Evolutionary conservation across 2,797 vertebrate species (phyloP), one percentile per base, ranked within the genome.

Genomic region (Chromis chromis): DNA sequence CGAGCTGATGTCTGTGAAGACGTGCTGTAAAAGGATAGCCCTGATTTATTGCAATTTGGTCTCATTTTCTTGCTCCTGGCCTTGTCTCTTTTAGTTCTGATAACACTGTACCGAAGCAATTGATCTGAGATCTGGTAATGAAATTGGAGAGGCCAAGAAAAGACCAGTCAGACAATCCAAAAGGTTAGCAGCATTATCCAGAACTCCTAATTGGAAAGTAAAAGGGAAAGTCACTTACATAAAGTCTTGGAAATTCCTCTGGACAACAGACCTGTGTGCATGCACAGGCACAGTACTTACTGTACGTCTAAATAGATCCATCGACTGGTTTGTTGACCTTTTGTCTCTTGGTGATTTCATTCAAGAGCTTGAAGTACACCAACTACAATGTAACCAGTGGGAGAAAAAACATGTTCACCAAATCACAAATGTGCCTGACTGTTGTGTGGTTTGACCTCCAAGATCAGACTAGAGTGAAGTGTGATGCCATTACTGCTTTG

Each of bases 391-490:
- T 42, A 14, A 42, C 16, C 13, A 42, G 6, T 14, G 14, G 44
- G 44, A 19, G 44, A 46, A 46, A 46, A 9, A 46, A 8, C 19
- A 8, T 2, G 4, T 19, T 46, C 16, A 46, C 16, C 16, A 14
- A 42, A 42, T 42, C 40, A 42, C 1, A 1, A 21, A 21, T 48
- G 46, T 9, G 46, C 8, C 19, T n/a, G 9, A 10, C 19, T 21
- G 46, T 48, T 48, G 46, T 4, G 46, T 21, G 19, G 8, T 21
- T n/a, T 44, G 39, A 95, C 94, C 94, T 94, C 85, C 94, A 96
- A 79, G 95, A 95, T 91, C 92, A 96, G 89, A 96, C 95, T 89
- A 83, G 92, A 90, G 90, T 95, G 84, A 94, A 95, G 91, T 95
- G 95, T 6, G 94, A 96, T 88, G 94, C 95, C 70, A 94, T 95